phyloP scores from a whole-genome alignment of 2,888 invertebrate genomes.

The Brachylomia viminalis region DNA sequence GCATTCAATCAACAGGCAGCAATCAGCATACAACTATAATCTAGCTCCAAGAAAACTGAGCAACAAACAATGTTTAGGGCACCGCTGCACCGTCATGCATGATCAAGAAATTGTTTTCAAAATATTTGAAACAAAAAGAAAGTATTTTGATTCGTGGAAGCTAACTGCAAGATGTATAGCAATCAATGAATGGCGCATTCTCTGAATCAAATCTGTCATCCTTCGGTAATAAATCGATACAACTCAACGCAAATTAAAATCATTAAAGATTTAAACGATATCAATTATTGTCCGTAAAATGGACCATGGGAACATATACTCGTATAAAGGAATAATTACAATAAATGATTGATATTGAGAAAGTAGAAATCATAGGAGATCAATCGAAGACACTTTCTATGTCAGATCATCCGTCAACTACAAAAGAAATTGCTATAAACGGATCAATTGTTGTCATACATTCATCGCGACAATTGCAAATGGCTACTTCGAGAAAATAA shows the following conservation, averaged over 20 bases:
- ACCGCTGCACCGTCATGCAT: not conserved
- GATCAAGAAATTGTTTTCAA: constrained; percentile 14
- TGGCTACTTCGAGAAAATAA: constrained; percentile 74
- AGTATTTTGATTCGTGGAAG: not conserved
- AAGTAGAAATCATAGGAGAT: constrained; percentile 76
- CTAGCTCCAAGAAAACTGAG: not conserved
- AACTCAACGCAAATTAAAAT: constrained; percentile 45
- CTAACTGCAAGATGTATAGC: not conserved
- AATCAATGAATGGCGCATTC: not conserved
- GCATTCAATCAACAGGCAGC: not conserved
- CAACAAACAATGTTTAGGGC: constrained; percentile 14
- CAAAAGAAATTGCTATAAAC: constrained; percentile 70
- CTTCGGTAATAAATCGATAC: constrained; percentile 40
- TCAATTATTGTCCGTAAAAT: constrained; percentile 58
- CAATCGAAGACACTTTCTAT: constrained; percentile 76
- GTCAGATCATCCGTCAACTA: constrained; percentile 63
- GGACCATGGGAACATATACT: constrained; percentile 62
- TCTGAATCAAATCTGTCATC: constrained; percentile 7
- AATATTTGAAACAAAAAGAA: too few relatives aligned
- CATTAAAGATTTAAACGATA: constrained; percentile 57
- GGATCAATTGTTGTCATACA: constrained; percentile 70
- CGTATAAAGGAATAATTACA: constrained; percentile 65
- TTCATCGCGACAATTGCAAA: constrained; percentile 68
- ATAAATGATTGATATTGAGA: constrained; percentile 76
- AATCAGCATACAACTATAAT: constrained; percentile 7